Evolutionary conservation across 2,113 vertebrate genomes (phyloP).

Genomic region (Corydoras sp.): DNA sequence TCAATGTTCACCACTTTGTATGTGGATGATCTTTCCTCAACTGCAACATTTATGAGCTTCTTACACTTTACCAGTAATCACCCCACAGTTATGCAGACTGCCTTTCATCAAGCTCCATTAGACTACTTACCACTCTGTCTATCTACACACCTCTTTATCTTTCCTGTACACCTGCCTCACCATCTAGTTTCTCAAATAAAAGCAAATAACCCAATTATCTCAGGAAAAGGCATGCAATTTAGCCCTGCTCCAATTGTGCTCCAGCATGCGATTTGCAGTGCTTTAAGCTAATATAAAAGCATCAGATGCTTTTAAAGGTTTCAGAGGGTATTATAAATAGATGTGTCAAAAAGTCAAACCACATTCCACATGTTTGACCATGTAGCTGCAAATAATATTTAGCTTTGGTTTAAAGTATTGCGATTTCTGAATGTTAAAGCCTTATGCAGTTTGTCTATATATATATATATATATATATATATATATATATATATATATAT

Average conservation of each 20-base stretch:
- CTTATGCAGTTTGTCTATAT: too few relatives aligned
- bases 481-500: too few relatives aligned
- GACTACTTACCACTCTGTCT: conserved; percentile 9
- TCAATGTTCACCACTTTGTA: conserved; percentile 8
- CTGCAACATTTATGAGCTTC: background rate
- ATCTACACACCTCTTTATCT: conserved; percentile 10
- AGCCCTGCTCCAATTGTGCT: conserved; percentile 8
- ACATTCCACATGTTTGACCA: background rate
- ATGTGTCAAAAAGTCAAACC: background rate
- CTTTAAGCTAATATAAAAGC: conserved; percentile 31
- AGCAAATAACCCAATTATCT: conserved; percentile 37
- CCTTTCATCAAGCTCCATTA: conserved; percentile 31
- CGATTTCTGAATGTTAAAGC: too few relatives aligned
- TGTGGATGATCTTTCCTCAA: background rate
- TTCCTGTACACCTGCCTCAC: conserved; percentile 25
- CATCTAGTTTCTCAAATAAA: conserved; percentile 16
- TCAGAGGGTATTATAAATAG: conserved; percentile 16
- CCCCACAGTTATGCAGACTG: background rate
- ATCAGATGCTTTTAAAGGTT: conserved; percentile 31
- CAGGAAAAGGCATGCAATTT: conserved; percentile 33
- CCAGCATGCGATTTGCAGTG: conserved; percentile 25
- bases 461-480: too few relatives aligned
- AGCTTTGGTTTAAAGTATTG: too few relatives aligned
- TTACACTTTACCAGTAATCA: conserved; percentile 21
- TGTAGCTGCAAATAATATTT: too few relatives aligned